phyloP scores from a whole-genome alignment of 2,888 invertebrate species.

The Desoria tigrina region DNA sequence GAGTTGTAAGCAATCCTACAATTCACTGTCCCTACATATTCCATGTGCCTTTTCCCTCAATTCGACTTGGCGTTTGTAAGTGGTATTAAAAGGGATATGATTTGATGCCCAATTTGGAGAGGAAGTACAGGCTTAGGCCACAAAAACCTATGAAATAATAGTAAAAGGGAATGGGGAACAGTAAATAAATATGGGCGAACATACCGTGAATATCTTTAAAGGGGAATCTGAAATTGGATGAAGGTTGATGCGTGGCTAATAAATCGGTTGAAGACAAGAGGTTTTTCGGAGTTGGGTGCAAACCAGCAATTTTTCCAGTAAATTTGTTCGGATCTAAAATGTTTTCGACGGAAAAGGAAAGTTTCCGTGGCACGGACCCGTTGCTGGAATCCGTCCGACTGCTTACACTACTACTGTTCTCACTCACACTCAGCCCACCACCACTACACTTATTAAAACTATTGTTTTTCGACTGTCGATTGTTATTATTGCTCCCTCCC shows the following conservation, averaged over 20 bases:
- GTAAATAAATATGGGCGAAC: too few species aligned
- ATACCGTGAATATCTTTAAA: conserved; percentile 53
- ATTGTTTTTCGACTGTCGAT: conserved; percentile 24
- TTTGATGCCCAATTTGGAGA: too few species aligned
- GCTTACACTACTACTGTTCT: conserved; percentile 21
- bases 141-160: too few species aligned
- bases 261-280: conserved; percentile 48
- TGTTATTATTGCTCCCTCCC: conserved; percentile 26
- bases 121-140: too few species aligned
- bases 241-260: conserved; percentile 41
- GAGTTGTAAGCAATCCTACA: too few species aligned
- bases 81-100: too few species aligned
- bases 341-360: conserved; percentile 88
- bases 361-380: conserved; percentile 59
- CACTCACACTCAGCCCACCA: conserved; percentile 6
- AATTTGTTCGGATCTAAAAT: conserved; percentile 88
- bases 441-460: conserved; percentile 24
- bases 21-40: too few species aligned
- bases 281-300: conserved; percentile 38
- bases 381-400: conserved; percentile 14
- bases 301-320: conserved; percentile 63
- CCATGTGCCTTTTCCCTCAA: too few species aligned
- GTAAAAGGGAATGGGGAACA: neutral
- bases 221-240: conserved; percentile 51
- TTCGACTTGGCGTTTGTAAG: too few species aligned